A percentile compares a stretch with the other conserved stretches of the same genome.
Conservation (phyloP, 2,888 invertebrate genomes). For the Cryptus viduatorius region DNA sequence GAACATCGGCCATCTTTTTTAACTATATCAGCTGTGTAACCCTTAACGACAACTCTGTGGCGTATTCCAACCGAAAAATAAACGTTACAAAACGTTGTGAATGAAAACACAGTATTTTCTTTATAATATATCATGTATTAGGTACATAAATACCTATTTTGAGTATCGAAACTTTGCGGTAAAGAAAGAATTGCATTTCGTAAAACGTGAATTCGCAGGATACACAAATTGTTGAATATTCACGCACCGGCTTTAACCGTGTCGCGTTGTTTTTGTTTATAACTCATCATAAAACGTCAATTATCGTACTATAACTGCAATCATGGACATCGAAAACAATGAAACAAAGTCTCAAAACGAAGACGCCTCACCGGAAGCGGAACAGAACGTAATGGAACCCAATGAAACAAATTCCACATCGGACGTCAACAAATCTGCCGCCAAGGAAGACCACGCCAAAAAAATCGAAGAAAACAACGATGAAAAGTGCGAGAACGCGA, state of each 20-base stretch:
- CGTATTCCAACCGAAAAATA: background rate
- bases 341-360: background rate
- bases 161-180: background rate
- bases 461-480: background rate
- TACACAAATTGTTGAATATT: background rate
- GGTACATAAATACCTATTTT: background rate
- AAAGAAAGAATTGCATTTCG: background rate
- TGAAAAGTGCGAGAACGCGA: background rate
- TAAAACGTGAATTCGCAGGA: background rate
- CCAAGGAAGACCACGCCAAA: background rate
- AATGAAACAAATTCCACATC: background rate
- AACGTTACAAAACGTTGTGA: background rate
- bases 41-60: background rate
- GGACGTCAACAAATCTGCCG: background rate
- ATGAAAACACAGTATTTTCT: conserved; percentile 2
- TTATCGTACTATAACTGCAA: background rate
- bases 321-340: background rate
- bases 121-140: background rate
- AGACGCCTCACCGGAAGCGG: background rate
- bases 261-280: conserved; percentile 8
- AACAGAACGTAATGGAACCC: background rate
- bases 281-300: background rate
- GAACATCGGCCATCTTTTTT: background rate
- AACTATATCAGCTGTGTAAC: conserved; percentile 21
- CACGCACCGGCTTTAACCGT: conserved; percentile 3